Evolutionary conservation across 2,113 vertebrate genomes (phyloP), one percentile per base, ranked within the genome.

Genomic region (Corythornis cristatus): DNA sequence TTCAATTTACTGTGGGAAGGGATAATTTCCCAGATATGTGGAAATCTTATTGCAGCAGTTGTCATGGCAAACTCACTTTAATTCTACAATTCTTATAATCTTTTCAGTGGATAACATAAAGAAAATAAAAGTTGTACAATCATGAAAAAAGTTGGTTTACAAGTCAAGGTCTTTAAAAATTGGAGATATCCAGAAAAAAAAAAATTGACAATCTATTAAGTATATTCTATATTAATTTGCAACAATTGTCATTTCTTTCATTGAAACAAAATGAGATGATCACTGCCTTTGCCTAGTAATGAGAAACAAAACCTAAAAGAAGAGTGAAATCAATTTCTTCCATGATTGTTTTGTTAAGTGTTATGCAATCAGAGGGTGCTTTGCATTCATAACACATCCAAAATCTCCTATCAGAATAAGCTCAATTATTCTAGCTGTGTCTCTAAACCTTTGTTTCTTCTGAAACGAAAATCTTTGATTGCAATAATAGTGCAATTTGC

Each of bases 381-480:
- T 89, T 76, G 60, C 64, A 95, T 91, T 95, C 84, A 4, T 11
- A 40, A 16, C 33, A 23, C 72, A 85, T 40, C 64, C 35, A 87
- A 42, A 75, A 54, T 45, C 57, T 83, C 67, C 58, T 73, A 5
- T 82, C 70, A 75, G 78, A 96, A 76, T 50, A 88, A 79, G 66
- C 51, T 65, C 86, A 83, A 82, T 92, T 90, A 89, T 90, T 82
- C 13, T 15, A 61, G 58, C 73, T 81, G 54, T 87, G 89, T 80
- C 67, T 89, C 64, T 67, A 81, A 85, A 83, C 23, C 85, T 93
- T 89, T 91, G 79, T 89, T 95, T 94, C 80, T 94, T 77, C 50
- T 45, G 83, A 89, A 95, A 78, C 60, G 25, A 53, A 86, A 88
- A 89, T 86, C 56, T 87, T 83, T 95, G 85, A 91, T 95, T 92